Evolutionary conservation across 2,888 invertebrate genomes (phyloP), one percentile per base, ranked within the genome.

Genomic region (Rotaria magnacalcarata): DNA sequence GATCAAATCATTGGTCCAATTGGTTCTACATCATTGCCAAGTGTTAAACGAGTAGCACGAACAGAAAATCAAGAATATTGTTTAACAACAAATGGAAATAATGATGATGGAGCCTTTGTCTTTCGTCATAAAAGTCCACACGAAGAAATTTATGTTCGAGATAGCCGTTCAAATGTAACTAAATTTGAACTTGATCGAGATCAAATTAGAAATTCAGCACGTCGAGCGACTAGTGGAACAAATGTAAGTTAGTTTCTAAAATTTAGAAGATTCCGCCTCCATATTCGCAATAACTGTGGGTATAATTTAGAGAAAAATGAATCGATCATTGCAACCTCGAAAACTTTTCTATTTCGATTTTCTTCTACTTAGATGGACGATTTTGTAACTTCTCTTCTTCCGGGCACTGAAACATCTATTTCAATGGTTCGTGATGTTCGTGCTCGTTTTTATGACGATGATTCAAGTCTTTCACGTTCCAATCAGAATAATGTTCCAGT

Each of bases 401-500:
- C 67, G 8, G 80, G 47, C 4, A 14, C 47, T 21, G 80, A 47
- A 47, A 80, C 80, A 47, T 47, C 47, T 1, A n/a, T 80, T 24
- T 47, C 80, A 0, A 80, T 80, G 80, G 80, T 80, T 21, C 80
- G 80, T 14, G 80, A 80, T 80, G n/a, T 47, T 80, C 80, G 80
- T 47, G n/a, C 80, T 41, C 24, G 80, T 80, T 11, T 80, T 2
- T 80, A 80, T 47, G 80, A 80, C 2, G 80, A 41, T 80, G n/a
- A 80, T 8, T n/a, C 47, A 8, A 47, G 2, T n/a, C 0, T 47
- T 5, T 8, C 80, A 47, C 21, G 24, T 14, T 24, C 47, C 11
- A 3, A 8, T 80, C 24, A n/a, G 1, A n/a, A 43, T n/a, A 47
- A 43, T 47, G 8, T 47, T 47, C 80, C 80, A 24, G n/a, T 80